A percentile compares a stretch with the other conserved stretches of the same genome.
These are phyloP conservation scores for Raja brachyura DNA, from an alignment of 2,113 vertebrate species.

Conservation along the genomic window DNA sequence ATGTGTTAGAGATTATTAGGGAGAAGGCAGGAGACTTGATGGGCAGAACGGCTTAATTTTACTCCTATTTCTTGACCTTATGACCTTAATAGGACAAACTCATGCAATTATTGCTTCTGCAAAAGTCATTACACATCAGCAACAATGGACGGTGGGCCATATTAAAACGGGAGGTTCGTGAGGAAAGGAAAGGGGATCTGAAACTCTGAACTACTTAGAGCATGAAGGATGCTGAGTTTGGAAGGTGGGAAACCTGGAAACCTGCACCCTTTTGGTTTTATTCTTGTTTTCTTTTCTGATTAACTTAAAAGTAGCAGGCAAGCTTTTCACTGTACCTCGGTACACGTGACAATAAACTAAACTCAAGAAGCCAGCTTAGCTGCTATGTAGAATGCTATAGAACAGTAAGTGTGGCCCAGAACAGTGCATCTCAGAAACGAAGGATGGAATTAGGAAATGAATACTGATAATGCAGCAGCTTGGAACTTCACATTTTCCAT, in stretches of 20 bases:
- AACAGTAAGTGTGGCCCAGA: background rate
- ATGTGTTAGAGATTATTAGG: no score
- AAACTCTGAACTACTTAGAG: no score
- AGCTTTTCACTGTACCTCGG: no score
- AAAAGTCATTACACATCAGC: background rate
- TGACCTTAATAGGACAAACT: background rate
- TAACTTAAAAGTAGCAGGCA: background rate
- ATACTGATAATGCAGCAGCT: background rate
- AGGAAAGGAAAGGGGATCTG: background rate
- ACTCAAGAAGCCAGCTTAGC: background rate
- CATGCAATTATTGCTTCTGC: background rate
- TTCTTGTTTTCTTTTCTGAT: background rate
- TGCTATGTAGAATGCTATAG: background rate
- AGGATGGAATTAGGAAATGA: background rate
- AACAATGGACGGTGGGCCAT: background rate
- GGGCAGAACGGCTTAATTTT: no score
- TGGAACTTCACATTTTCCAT: background rate
- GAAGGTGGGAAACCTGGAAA: background rate
- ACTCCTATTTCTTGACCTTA: no score
- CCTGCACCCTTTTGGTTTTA: background rate
- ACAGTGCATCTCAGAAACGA: background rate
- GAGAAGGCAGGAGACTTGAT: no score
- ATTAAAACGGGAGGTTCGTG: background rate
- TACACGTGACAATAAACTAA: no score
- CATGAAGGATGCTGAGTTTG: background rate